Conservation (phyloP, 2,888 invertebrate species). For the Melanophora roralis region DNA sequence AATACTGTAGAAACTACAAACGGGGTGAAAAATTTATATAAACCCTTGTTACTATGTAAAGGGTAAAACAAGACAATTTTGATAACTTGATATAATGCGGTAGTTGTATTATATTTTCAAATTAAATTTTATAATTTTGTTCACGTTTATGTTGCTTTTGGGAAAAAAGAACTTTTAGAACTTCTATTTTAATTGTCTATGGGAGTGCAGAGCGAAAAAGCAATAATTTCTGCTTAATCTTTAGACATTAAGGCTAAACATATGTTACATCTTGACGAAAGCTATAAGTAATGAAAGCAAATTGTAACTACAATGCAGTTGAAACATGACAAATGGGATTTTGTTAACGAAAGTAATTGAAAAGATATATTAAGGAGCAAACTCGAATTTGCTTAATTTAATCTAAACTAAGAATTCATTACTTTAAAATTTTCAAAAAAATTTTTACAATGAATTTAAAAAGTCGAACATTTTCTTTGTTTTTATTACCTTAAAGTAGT, state of each 20-base stretch:
- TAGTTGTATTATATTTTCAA: constrained; percentile 34
- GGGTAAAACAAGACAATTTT: constrained; percentile 16
- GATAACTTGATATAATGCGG: not conserved
- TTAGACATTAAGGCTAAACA: constrained; percentile 4
- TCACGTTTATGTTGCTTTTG: constrained; percentile 27
- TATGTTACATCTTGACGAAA: constrained; percentile 28
- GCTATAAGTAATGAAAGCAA: constrained; percentile 42
- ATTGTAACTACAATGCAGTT: constrained; percentile 70
- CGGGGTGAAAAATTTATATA: too few species aligned
- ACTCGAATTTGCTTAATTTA: too few species aligned
- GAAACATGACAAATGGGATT: constrained; percentile 57
- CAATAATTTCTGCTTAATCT: not conserved
- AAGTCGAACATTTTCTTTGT: too few species aligned
- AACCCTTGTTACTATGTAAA: too few species aligned
- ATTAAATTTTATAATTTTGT: constrained; percentile 17
- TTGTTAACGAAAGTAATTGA: too few species aligned
- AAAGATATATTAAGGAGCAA: too few species aligned
- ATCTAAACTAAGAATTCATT: too few species aligned
- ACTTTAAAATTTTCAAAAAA: too few species aligned
- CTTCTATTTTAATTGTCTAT: not conserved
- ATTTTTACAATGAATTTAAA: too few species aligned
- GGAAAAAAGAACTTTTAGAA: constrained; percentile 17
- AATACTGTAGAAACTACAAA: too few species aligned
- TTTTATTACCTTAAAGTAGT: too few species aligned
- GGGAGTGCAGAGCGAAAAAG: not conserved